phyloP scores from a whole-genome alignment of 2,797 vertebrate species.

The Florisuga fusca region DNA sequence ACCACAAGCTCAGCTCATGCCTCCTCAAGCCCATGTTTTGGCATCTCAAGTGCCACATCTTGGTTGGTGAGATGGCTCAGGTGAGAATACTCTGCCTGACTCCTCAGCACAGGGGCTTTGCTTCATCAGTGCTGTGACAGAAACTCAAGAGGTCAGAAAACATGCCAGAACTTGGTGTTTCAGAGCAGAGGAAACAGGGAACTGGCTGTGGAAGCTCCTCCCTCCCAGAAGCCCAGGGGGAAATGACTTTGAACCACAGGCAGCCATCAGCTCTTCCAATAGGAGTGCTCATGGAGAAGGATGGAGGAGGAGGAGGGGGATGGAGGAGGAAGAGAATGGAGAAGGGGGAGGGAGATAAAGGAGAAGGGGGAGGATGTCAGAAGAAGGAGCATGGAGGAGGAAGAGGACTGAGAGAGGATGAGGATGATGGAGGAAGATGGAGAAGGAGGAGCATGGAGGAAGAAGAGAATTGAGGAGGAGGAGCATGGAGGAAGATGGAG shows the following conservation, averaged over 20 bases:
- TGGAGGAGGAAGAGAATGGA: neutral
- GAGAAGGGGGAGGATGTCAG: neutral
- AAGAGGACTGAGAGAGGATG: too few relatives aligned
- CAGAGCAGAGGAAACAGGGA: neutral
- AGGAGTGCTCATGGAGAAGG: neutral
- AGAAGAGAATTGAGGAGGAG: neutral
- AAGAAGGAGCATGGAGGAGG: too few relatives aligned
- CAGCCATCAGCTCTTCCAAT: neutral
- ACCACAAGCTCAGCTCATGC: neutral
- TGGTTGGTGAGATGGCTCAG: neutral
- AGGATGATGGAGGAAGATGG: too few relatives aligned
- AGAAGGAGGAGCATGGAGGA: neutral
- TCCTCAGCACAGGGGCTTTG: neutral
- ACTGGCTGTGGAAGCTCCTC: neutral
- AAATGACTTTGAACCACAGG: neutral
- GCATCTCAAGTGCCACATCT: neutral
- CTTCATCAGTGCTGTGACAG: rapidly evolving
- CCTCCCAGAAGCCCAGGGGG: neutral
- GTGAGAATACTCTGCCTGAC: neutral
- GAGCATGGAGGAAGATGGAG: neutral
- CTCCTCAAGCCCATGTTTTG: neutral
- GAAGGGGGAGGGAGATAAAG: too few relatives aligned
- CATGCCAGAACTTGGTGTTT: rapidly evolving
- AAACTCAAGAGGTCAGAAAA: neutral
- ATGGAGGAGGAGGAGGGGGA: neutral